A percentile compares a stretch with the other conserved stretches of the same genome.
phyloP scores from a whole-genome alignment of 2,797 vertebrate genomes.

The Rhynchotus rufescens region DNA sequence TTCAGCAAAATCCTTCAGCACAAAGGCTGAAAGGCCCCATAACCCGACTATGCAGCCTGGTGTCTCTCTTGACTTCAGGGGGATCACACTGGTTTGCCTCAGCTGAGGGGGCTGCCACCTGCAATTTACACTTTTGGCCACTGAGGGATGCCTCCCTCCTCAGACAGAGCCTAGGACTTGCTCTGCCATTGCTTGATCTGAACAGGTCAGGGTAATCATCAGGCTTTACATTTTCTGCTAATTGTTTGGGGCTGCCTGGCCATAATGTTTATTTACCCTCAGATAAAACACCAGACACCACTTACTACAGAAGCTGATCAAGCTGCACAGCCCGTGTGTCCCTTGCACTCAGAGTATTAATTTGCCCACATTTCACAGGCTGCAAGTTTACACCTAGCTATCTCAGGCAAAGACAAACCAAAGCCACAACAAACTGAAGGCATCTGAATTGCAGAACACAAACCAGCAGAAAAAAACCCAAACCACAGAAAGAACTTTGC shows the following conservation, averaged over 20 bases:
- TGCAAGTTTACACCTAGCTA: not conserved
- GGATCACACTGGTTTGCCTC: not conserved
- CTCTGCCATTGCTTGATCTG: not conserved
- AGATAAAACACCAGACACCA: not conserved
- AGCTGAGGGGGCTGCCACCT: not conserved
- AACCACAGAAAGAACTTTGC: not conserved
- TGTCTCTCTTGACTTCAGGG: not conserved
- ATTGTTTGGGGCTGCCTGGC: slow-evolving; percentile 33
- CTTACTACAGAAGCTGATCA: not conserved
- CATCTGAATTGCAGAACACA: not conserved
- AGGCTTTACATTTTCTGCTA: slow-evolving; percentile 14
- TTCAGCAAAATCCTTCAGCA: not conserved
- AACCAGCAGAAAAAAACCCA: not conserved
- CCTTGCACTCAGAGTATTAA: not conserved
- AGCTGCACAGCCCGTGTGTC: not conserved
- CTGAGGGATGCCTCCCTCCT: not conserved
- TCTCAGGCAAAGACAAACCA: not conserved
- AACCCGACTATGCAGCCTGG: not conserved
- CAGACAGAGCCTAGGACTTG: not conserved
- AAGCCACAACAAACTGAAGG: not conserved
- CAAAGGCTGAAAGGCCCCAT: not conserved
- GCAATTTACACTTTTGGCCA: not conserved
- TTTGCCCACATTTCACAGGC: not conserved
- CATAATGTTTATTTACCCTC: slow-evolving; percentile 32
- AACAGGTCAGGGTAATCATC: not conserved